These are phyloP conservation scores for Momotus momota DNA, from an alignment of 2,797 vertebrate genomes.

Conservation along the genomic window DNA sequence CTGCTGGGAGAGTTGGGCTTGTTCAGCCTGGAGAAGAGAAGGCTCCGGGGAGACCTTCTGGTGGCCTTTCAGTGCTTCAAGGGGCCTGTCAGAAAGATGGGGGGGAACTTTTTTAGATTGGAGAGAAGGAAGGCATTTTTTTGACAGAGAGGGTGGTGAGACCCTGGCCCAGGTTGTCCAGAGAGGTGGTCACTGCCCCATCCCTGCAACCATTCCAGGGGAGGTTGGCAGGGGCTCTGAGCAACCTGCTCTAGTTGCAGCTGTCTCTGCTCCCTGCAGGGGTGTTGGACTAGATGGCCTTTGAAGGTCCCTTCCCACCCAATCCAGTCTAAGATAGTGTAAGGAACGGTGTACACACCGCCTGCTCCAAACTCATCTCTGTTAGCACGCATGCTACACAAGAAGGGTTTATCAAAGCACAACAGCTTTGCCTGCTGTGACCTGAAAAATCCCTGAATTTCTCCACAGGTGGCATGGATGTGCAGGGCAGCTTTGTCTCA, in stretches of 20 bases:
- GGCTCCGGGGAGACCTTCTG: not conserved
- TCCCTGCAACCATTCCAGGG: too few relatives aligned
- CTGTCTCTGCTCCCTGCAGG: too few relatives aligned
- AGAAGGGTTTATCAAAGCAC: not conserved
- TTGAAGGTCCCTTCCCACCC: too few relatives aligned
- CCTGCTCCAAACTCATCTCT: not conserved
- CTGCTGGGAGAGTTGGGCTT: not conserved
- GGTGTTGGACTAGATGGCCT: too few relatives aligned
- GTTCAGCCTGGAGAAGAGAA: not conserved
- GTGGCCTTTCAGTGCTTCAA: not conserved
- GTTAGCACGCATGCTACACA: fast-evolving
- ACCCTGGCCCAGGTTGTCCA: too few relatives aligned
- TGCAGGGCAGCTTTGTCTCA: not conserved
- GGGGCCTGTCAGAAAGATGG: not conserved
- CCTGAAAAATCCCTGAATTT: not conserved
- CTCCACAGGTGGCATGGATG: fast-evolving
- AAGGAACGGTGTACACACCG: not conserved
- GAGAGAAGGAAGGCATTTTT: too few relatives aligned
- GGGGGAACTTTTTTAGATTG: not conserved
- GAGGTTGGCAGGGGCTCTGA: too few relatives aligned
- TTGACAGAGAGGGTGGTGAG: too few relatives aligned
- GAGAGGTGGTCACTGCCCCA: too few relatives aligned
- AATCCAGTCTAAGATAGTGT: not conserved
- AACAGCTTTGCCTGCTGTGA: not conserved
- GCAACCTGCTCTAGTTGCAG: too few relatives aligned